Conservation (phyloP, 2,797 vertebrate species). For the Eulemur rubriventer region DNA sequence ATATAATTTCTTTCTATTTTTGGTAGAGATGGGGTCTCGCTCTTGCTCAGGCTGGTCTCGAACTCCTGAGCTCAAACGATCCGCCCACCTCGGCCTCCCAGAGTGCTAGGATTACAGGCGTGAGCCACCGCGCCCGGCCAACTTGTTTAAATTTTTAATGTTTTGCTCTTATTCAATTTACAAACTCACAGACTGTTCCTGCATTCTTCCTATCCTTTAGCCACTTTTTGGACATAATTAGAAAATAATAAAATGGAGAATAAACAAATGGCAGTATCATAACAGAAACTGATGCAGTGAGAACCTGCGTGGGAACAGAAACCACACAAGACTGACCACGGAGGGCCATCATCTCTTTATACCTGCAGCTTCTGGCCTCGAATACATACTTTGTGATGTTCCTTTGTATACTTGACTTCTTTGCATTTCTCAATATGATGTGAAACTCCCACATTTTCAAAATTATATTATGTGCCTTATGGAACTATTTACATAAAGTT, state of each 20-base stretch:
- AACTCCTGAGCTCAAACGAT: too few relatives aligned
- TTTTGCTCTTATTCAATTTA: background rate
- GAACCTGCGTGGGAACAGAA: background rate
- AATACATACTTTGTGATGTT: background rate
- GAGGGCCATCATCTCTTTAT: background rate
- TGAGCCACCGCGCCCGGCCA: too few relatives aligned
- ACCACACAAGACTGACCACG: background rate
- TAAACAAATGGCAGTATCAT: slow-evolving; percentile 10
- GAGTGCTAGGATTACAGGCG: too few relatives aligned
- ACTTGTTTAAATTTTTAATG: slow-evolving; percentile 30
- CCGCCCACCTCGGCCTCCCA: too few relatives aligned
- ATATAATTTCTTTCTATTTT: too few relatives aligned
- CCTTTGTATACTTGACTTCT: background rate
- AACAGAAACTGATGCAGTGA: background rate
- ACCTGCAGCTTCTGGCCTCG: background rate
- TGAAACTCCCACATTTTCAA: slow-evolving; percentile 24
- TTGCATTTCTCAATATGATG: slow-evolving; percentile 23
- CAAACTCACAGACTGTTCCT: background rate
- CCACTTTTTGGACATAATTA: background rate
- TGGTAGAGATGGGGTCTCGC: too few relatives aligned
- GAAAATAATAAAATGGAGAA: slow-evolving; percentile 22
- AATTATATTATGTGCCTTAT: slow-evolving; percentile 3
- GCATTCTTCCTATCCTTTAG: background rate
- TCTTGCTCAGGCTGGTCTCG: too few relatives aligned
- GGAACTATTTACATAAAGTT: slow-evolving; percentile 44